A percentile compares a stretch with the other conserved stretches of the same genome.
These are phyloP conservation scores for Hydrozoanthus tunicans DNA, from an alignment of 64 coral and sea anemone species.

Conservation along the genomic window DNA sequence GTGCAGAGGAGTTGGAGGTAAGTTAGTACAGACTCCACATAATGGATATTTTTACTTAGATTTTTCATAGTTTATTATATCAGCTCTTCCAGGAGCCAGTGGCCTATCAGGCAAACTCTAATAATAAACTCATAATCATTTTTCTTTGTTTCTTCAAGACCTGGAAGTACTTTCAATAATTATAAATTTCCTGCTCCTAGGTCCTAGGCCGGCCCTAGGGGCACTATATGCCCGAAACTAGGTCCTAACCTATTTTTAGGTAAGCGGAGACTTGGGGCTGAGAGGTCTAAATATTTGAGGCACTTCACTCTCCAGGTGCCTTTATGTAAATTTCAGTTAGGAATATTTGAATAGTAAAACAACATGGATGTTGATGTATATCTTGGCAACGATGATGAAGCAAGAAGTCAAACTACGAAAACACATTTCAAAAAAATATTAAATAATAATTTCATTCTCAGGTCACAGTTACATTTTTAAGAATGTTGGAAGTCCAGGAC, in stretches of 20 bases:
- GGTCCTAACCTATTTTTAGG: no score
- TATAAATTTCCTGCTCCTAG: no score
- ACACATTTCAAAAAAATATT: not conserved
- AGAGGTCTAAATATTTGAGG: conserved; percentile 1
- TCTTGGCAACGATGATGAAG: conserved; percentile 31
- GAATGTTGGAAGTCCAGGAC: conserved; percentile 30
- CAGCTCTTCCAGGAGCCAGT: no score
- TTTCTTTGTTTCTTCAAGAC: no score
- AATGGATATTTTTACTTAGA: no score
- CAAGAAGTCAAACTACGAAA: not conserved
- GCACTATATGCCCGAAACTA: no score
- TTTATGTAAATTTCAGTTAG: conserved; percentile 21
- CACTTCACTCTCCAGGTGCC: not conserved
- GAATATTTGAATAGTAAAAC: not conserved
- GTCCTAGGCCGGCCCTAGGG: no score
- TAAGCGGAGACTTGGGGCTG: not conserved
- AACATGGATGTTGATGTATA: not conserved
- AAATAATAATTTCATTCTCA: not conserved
- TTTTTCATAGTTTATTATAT: no score
- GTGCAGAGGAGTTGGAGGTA: not conserved
- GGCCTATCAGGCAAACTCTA: no score
- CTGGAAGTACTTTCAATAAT: no score
- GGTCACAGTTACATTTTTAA: not conserved
- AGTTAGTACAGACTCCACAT: not conserved
- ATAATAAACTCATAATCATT: no score